Conservation (phyloP, 2,797 vertebrate genomes). For the Xerus rutilus region DNA sequence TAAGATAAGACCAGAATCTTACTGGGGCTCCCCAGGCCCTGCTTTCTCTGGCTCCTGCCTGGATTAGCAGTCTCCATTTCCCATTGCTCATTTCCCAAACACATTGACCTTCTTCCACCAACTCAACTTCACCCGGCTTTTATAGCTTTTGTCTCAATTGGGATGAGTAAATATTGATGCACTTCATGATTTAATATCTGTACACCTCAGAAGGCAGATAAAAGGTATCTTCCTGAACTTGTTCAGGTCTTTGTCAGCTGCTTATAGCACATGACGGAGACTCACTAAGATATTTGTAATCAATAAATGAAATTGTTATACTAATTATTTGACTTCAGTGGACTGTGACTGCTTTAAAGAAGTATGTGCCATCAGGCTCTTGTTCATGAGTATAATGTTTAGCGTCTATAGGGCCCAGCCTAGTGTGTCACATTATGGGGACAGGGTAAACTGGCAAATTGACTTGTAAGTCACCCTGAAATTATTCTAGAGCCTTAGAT, state of each 20-base stretch:
- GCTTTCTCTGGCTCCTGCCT: background rate
- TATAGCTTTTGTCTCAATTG: background rate
- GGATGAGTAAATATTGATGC: background rate
- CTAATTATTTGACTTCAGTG: background rate
- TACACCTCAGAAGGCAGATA: background rate
- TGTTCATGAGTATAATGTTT: background rate
- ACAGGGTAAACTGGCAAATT: background rate
- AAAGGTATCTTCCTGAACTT: background rate
- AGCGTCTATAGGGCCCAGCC: background rate
- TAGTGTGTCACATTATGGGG: background rate
- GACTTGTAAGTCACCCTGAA: background rate
- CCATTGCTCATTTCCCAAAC: background rate
- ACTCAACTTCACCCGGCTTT: background rate
- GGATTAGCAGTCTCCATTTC: background rate
- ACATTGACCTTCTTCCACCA: background rate
- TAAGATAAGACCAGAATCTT: conserved; percentile 46
- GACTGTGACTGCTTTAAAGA: background rate
- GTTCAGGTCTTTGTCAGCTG: background rate
- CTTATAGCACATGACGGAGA: background rate
- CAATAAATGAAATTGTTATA: background rate
- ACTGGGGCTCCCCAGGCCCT: background rate
- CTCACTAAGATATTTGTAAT: background rate
- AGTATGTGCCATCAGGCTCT: background rate
- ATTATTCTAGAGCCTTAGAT: background rate
- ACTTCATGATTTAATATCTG: background rate